Base-by-base conservation (phyloP, 92 coral and sea anemone species). In the Siderastrea radians region DNA sequence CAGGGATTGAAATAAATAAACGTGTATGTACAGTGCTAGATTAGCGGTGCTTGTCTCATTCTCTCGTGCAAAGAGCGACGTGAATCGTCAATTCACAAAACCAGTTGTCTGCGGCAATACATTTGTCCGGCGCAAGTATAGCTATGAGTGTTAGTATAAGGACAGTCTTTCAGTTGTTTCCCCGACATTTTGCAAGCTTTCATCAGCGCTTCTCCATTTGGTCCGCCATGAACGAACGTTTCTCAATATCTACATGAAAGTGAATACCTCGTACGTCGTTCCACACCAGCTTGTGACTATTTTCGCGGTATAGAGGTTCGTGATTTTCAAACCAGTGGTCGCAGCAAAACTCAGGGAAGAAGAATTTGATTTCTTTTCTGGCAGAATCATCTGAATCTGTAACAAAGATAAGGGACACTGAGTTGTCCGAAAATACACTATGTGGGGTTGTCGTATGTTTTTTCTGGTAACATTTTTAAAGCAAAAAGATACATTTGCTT, bases 371-470 rank as follows among this genome's bases (percentile, higher is more conserved):
- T 75, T 97, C 99, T 83, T 91, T 97, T 58, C 68, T 85, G 74
- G 99, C 98, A 10, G 97, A 89, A 84, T 95, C 95, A 15, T 75
- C 91, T 3, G 99, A 97, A 85, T 97, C 99, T 97, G 81, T 2
- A 61, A 49, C 54, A 17, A 71, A 75, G 46, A 58, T 15, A 80
- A 74, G 15, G 5, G 53, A 66, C 43, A 4, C 38, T 69, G 7
- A 69, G 51, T 71, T 76, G 26, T 10, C 75, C 74, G 65, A 44
- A 46, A 62, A 50, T 61, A 17, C 38, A 26, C 38, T 26, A 26
- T 26, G 38, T 26, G 38, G 38, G 38, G 38, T 26, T 26, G 38
- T 26, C 38, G 38, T 26, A 26, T 26, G 38, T 26, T 26, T 26
- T 26, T 26, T 26, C 38, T 26, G 38, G 38, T 26, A 26, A 26